Percentiles rank a stretch among this genome's conserved stretches.
Evolutionary conservation across 92 coral and sea anemone species (phyloP).

Genomic region (Virgularia gustaviana): DNA sequence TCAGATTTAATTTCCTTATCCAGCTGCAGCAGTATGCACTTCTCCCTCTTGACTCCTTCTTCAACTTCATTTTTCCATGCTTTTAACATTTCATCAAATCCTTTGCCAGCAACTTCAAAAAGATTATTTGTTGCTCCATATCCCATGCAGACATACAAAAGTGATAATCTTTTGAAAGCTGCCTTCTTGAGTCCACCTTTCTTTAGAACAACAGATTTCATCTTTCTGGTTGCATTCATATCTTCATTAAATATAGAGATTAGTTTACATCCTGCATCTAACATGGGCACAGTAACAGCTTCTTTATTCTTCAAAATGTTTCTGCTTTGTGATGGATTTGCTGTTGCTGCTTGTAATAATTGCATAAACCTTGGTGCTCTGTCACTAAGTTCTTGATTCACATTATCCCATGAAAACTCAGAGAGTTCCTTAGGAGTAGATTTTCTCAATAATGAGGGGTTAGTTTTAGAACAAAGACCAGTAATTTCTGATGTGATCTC

Average conservation of each 20-base stretch:
- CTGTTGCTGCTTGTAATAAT: slow-evolving; percentile 21
- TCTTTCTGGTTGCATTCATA: slow-evolving; percentile 45
- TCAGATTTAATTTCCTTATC: slow-evolving; percentile 12
- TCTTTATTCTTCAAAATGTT: slow-evolving; percentile 36
- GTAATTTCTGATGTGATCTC: slow-evolving; percentile 7
- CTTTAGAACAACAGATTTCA: slow-evolving; percentile 46
- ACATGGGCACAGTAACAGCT: slow-evolving; percentile 31
- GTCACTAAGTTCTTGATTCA: background rate
- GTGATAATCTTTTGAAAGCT: slow-evolving; percentile 38
- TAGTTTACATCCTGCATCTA: slow-evolving; percentile 41
- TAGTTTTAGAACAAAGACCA: slow-evolving; percentile 22
- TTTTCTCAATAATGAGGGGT: slow-evolving; percentile 12
- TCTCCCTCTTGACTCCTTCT: slow-evolving; percentile 32
- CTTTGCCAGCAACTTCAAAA: slow-evolving; percentile 42
- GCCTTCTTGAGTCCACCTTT: slow-evolving; percentile 54
- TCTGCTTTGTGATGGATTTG: slow-evolving; percentile 32
- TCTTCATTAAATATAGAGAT: slow-evolving; percentile 33
- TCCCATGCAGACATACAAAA: slow-evolving; percentile 51
- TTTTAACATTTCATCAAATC: slow-evolving; percentile 31
- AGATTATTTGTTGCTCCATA: slow-evolving; percentile 42
- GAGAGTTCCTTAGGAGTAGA: slow-evolving; percentile 8
- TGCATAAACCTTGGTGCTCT: slow-evolving; percentile 23
- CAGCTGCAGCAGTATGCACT: slow-evolving; percentile 16
- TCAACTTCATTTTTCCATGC: too few relatives aligned
- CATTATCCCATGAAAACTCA: slow-evolving; percentile 19